phyloP scores from a whole-genome alignment of 2,888 invertebrate species.

The Philaethria dido region DNA sequence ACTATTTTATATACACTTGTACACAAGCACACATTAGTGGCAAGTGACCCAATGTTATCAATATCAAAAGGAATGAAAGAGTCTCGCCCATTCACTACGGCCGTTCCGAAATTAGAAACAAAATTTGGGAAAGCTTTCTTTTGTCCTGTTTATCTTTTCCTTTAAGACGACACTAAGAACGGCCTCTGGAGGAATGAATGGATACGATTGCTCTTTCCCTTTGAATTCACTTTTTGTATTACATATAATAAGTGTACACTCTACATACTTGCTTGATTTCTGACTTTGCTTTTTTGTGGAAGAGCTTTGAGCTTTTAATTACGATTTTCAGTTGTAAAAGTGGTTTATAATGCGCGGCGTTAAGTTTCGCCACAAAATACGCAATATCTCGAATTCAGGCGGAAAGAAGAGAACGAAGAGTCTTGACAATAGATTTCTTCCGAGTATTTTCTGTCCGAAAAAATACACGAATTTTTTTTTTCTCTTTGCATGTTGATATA shows the following conservation, averaged over 20 bases:
- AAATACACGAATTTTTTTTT: too few species aligned
- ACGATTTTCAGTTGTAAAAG: background rate
- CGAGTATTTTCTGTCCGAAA: too few species aligned
- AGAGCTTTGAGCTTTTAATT: background rate
- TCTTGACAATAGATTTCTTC: too few species aligned
- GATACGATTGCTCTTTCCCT: conserved; percentile 22
- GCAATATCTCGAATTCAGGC: too few species aligned
- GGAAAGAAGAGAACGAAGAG: too few species aligned
- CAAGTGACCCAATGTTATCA: conserved; percentile 9
- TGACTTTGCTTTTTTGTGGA: background rate
- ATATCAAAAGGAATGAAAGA: conserved; percentile 13
- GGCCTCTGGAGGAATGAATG: conserved; percentile 23
- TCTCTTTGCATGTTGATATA: too few species aligned
- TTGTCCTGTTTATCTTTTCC: conserved; percentile 23
- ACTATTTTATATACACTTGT: background rate
- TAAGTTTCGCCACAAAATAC: too few species aligned
- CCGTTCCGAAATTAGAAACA: conserved; percentile 23
- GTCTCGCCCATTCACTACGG: background rate
- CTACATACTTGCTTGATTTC: background rate
- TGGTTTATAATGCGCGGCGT: too few species aligned
- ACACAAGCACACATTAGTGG: background rate
- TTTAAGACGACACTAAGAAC: conserved; percentile 20
- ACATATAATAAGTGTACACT: conserved; percentile 12
- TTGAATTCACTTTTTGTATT: conserved; percentile 23
- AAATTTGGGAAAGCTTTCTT: conserved; percentile 25